Conservation (phyloP, 2,113 vertebrate species). For the Lepisosteus oculatus region DNA sequence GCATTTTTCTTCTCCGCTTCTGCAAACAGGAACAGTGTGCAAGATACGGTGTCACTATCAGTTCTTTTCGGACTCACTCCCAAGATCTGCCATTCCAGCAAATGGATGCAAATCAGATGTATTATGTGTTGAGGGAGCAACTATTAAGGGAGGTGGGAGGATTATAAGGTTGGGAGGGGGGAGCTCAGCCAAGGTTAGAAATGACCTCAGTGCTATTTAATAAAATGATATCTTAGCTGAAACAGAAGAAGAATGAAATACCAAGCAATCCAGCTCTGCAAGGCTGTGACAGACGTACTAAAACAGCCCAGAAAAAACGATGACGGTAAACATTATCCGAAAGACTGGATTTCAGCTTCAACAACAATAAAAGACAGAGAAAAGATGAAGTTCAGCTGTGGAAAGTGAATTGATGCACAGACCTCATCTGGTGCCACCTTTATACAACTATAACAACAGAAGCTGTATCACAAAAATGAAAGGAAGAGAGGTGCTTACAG, state of each 20-base stretch:
- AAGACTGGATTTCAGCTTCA: neutral
- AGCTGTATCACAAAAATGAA: neutral
- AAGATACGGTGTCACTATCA: neutral
- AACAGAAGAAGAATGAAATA: slow-evolving; percentile 61
- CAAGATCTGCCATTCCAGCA: slow-evolving; percentile 5
- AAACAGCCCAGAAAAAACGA: neutral
- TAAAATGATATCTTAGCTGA: slow-evolving; percentile 61
- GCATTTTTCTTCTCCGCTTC: neutral
- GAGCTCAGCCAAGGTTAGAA: slow-evolving; percentile 20
- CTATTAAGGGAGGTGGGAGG: slow-evolving; percentile 51
- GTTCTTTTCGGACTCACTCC: neutral
- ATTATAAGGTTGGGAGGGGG: neutral
- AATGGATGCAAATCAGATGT: slow-evolving; percentile 19
- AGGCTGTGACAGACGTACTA: slow-evolving; percentile 52
- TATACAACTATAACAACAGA: neutral
- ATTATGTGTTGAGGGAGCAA: slow-evolving; percentile 51
- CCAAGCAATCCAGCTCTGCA: slow-evolving; percentile 58
- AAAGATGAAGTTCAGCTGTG: neutral
- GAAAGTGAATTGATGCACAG: neutral
- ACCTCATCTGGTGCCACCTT: neutral
- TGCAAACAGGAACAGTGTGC: neutral
- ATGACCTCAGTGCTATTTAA: slow-evolving; percentile 25
- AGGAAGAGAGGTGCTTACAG: neutral
- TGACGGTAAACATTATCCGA: neutral
- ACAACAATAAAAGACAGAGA: neutral